Base-by-base conservation (phyloP, 2,888 invertebrate genomes). In the Halocaridina rubra region DNA sequence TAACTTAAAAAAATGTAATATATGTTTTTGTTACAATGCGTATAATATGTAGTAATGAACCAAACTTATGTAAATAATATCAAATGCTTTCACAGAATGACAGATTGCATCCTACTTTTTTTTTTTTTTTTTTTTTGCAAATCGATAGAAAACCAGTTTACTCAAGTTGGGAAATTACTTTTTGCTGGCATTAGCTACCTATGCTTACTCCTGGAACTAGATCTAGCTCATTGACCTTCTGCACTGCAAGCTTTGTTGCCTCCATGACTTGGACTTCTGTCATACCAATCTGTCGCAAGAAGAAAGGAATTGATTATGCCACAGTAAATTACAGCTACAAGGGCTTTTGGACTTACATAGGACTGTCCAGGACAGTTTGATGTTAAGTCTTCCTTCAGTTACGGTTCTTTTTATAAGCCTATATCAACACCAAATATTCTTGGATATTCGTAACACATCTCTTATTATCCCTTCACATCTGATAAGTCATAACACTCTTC, bases 261-360 rank as follows among this genome's bases (percentile, higher is more conserved):
- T 84, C 82, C 22, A 72, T 13, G 29, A 84, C 53, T 30, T 84
- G 82, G 16, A 84, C 78, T n/a, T 78, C 77, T 19, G 82, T 78
- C 30, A 84, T 33, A 24, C 78, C 61, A 39, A 84, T 59, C 82
- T 84, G 82, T n/a, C n/a, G n/a, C n/a, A n/a, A n/a, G n/a, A n/a
- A n/a, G n/a, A n/a, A n/a, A n/a, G n/a, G n/a, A n/a, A n/a, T n/a
- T n/a, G n/a, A n/a, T n/a, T n/a, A n/a, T n/a, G n/a, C n/a, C n/a
- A n/a, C n/a, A n/a, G n/a, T n/a, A n/a, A n/a, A n/a, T n/a, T n/a
- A n/a, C n/a, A n/a, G n/a, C n/a, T n/a, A n/a, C n/a, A n/a, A n/a
- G n/a, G n/a, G n/a, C n/a, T n/a, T n/a, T n/a, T n/a, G n/a, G n/a
- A n/a, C n/a, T n/a, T n/a, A n/a, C n/a, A n/a, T n/a, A n/a, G n/a